Conservation (phyloP, 1,140 invertebrate genomes). For the Drosophila grimshawi region DNA sequence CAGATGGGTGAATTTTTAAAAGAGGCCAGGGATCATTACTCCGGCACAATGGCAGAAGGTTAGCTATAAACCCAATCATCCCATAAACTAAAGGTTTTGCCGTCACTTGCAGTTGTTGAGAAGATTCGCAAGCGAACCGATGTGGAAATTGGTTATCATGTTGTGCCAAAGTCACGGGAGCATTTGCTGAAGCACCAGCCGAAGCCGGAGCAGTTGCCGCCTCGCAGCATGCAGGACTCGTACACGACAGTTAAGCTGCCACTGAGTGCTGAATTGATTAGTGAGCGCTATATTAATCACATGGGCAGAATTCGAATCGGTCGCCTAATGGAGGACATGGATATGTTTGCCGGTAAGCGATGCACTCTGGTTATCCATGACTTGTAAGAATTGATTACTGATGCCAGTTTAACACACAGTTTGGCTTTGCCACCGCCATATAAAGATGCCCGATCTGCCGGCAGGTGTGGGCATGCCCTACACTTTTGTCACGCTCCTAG, state of each 20-base stretch:
- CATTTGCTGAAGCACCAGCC: constrained; percentile 74
- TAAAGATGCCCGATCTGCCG: constrained; percentile 86
- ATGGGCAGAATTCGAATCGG: constrained; percentile 89
- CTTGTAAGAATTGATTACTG: no score
- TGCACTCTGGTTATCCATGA: no score
- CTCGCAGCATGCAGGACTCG: constrained; percentile 87
- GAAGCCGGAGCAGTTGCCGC: constrained; percentile 82
- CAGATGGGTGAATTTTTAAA: constrained; percentile 28
- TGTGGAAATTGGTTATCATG: constrained; percentile 64
- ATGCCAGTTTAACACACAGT: constrained; percentile 29
- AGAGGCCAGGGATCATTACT: constrained; percentile 14
- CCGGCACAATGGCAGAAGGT: constrained; percentile 38
- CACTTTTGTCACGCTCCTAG: constrained; percentile 90
- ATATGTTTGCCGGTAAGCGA: constrained; percentile 89
- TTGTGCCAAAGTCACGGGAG: constrained; percentile 65
- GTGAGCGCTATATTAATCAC: constrained; percentile 89
- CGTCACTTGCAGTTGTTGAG: constrained; percentile 39
- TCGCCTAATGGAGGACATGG: constrained; percentile 91
- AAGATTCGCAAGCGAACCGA: constrained; percentile 59
- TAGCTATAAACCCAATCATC: not conserved
- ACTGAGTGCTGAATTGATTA: constrained; percentile 85
- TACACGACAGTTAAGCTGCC: constrained; percentile 89
- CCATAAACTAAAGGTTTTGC: not conserved
- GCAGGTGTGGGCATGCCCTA: constrained; percentile 86
- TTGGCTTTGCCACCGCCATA: constrained; percentile 89